Evolutionary conservation across 2,797 vertebrate species (phyloP).

Genomic region (Lacerta agilis): DNA sequence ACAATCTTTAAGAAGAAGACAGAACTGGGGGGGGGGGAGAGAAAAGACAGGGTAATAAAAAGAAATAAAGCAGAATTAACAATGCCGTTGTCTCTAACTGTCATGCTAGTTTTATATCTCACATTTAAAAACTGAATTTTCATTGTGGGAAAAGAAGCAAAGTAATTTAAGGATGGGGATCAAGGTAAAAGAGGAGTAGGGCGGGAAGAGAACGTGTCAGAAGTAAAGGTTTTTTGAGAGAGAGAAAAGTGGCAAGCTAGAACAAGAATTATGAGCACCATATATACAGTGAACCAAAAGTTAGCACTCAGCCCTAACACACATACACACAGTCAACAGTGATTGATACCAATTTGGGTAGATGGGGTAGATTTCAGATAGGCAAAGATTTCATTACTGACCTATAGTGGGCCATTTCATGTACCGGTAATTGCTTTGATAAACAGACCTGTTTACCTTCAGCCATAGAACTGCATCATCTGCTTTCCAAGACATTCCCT

Average conservation of each 20-base stretch:
- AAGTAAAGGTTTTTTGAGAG: neutral
- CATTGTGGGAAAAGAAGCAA: neutral
- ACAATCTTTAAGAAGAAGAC: constrained; percentile 1
- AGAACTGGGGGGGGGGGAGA: neutral
- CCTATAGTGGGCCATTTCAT: neutral
- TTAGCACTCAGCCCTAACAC: neutral
- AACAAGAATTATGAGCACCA: neutral
- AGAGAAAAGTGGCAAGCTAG: neutral
- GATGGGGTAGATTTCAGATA: neutral
- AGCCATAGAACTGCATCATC: neutral
- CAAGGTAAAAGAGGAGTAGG: neutral
- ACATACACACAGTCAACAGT: neutral
- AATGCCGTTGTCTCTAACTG: neutral
- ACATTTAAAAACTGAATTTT: constrained; percentile 15
- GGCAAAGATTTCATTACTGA: neutral
- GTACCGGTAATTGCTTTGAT: neutral
- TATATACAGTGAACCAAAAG: neutral
- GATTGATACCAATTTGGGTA: neutral
- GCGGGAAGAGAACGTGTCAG: too few species aligned
- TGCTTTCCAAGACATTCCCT: neutral
- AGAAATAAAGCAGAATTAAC: constrained; percentile 12
- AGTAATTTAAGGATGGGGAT: neutral
- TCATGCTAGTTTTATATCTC: constrained; percentile 5
- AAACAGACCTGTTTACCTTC: neutral
- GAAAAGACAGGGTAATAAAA: constrained; percentile 8